These are phyloP conservation scores for Aplodontia rufa DNA, from an alignment of 2,113 vertebrate species.

Conservation along the genomic window DNA sequence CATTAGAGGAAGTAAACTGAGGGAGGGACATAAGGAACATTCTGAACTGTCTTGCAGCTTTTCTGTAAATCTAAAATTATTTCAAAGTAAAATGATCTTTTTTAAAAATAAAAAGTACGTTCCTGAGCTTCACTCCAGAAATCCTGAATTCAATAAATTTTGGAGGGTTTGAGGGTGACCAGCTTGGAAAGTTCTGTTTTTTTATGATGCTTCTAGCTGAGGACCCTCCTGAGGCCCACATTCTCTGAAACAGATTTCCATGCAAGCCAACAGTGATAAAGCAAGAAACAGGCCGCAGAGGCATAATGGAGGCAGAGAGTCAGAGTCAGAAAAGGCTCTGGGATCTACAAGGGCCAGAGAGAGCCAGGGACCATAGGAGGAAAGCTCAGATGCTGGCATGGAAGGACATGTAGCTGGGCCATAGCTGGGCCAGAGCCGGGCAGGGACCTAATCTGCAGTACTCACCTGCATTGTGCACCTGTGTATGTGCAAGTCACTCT, in stretches of 20 bases:
- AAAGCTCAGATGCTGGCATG: neutral
- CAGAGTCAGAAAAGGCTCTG: neutral
- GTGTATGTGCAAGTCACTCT: neutral
- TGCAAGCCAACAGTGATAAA: neutral
- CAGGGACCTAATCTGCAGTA: too few relatives aligned
- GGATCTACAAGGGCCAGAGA: neutral
- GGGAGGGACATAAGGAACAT: neutral
- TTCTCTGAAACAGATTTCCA: neutral
- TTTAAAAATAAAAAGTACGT: neutral
- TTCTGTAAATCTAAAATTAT: neutral
- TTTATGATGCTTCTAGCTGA: neutral
- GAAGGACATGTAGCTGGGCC: neutral
- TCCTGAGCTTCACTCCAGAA: neutral
- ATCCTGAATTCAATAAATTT: neutral
- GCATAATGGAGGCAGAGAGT: neutral
- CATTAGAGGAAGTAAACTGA: neutral
- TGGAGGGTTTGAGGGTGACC: neutral
- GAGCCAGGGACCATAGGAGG: too few relatives aligned
- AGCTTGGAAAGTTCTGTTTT: neutral
- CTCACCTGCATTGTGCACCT: neutral
- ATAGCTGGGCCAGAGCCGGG: too few relatives aligned
- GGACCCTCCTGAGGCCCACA: neutral
- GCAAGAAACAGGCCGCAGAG: neutral
- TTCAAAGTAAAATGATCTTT: neutral
- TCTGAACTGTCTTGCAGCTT: neutral